phyloP scores from a whole-genome alignment of 2,797 vertebrate species.

The Rhinophrynus dorsalis region DNA sequence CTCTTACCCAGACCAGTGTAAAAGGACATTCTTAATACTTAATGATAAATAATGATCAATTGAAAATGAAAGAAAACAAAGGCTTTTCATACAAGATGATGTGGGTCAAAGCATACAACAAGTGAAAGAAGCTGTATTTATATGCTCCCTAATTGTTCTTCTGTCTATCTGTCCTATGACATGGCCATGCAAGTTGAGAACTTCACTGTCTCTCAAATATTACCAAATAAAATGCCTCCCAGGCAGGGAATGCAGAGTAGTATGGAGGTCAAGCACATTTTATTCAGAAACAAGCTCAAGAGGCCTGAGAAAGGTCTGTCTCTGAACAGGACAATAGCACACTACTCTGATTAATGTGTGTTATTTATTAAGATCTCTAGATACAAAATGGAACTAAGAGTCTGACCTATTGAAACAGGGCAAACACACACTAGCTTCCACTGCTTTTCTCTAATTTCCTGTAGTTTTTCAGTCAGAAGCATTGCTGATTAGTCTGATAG shows the following conservation, averaged over 20 bases:
- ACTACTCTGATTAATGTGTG: slow-evolving; percentile 15
- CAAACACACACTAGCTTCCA: neutral
- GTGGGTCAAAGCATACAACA: slow-evolving; percentile 28
- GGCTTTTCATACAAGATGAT: slow-evolving; percentile 14
- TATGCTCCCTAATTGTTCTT: slow-evolving; percentile 25
- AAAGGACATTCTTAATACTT: slow-evolving; percentile 44
- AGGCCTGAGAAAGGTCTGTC: slow-evolving; percentile 48
- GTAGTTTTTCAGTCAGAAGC: neutral
- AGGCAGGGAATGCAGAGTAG: slow-evolving; percentile 24
- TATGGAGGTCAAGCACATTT: slow-evolving; percentile 27
- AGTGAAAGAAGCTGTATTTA: slow-evolving; percentile 37
- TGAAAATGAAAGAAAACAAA: slow-evolving; percentile 14
- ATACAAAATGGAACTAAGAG: slow-evolving; percentile 14
- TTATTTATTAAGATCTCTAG: neutral
- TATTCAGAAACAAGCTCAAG: slow-evolving; percentile 40
- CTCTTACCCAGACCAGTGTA: slow-evolving; percentile 19
- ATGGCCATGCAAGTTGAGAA: slow-evolving; percentile 11
- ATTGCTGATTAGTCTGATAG: neutral
- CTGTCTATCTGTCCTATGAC: slow-evolving; percentile 6
- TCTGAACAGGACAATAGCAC: slow-evolving; percentile 12
- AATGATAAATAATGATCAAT: slow-evolving; percentile 43
- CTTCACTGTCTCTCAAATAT: slow-evolving; percentile 42
- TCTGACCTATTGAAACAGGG: neutral
- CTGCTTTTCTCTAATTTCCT: neutral
- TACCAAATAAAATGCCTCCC: slow-evolving; percentile 44